Evolutionary conservation across 2,113 vertebrate genomes (phyloP).

Genomic region (Leptodactylus fuscus): DNA sequence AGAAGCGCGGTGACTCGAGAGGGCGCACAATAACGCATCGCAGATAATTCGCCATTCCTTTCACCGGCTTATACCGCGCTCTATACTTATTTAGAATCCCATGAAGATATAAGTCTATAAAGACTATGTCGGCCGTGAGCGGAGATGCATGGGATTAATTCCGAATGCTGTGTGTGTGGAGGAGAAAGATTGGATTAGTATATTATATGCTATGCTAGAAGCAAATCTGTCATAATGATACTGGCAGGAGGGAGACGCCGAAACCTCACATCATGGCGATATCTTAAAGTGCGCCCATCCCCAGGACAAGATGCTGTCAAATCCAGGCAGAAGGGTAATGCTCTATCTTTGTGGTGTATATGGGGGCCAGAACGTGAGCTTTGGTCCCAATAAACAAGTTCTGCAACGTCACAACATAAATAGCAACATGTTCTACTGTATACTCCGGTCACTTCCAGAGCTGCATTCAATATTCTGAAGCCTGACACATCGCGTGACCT

Average conservation of each 20-base stretch:
- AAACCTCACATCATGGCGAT: neutral
- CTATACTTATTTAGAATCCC: slow-evolving; percentile 3
- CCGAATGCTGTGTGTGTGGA: slow-evolving; percentile 4
- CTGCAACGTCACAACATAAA: too few relatives aligned
- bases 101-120: slow-evolving; percentile 39
- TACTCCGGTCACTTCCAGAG: neutral
- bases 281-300: neutral
- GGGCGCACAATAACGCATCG: neutral
- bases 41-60: neutral
- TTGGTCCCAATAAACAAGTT: too few relatives aligned
- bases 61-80: neutral
- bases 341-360: neutral
- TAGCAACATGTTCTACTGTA: too few relatives aligned
- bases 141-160: slow-evolving; percentile 27
- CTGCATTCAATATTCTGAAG: neutral
- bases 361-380: neutral
- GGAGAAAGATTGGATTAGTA: slow-evolving; percentile 40
- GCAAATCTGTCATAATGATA: slow-evolving; percentile 25
- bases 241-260: neutral
- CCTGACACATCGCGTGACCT: too few relatives aligned
- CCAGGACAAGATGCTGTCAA: neutral
- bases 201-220: slow-evolving; percentile 31
- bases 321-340: neutral
- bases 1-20: neutral
- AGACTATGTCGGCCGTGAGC: slow-evolving; percentile 11